phyloP scores from a whole-genome alignment of 2,113 vertebrate genomes.

The Hypocryptadius cinnamomeus region DNA sequence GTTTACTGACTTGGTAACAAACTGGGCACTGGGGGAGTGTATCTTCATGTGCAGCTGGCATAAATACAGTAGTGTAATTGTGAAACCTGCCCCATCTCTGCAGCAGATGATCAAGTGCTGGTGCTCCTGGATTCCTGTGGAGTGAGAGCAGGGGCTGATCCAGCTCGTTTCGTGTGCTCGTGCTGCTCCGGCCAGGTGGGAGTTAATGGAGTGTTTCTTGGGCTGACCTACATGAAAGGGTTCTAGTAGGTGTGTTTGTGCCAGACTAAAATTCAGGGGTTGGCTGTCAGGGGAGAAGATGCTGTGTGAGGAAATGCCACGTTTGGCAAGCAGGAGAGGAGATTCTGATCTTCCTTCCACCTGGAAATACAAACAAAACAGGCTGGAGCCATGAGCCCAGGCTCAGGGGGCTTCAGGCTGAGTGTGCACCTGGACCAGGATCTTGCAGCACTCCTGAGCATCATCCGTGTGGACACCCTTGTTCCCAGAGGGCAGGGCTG shows the following conservation, averaged over 20 bases:
- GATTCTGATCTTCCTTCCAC: neutral
- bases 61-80: neutral
- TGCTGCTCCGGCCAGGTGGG: neutral
- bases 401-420: fast-evolving
- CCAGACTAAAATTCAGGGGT: neutral
- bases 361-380: fast-evolving
- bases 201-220: neutral
- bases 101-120: neutral
- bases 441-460: fast-evolving
- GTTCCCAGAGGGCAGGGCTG: neutral
- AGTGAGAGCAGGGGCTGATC: neutral
- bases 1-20: neutral
- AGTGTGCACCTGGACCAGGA: fast-evolving
- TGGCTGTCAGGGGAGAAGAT: neutral
- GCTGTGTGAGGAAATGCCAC: neutral
- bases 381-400: neutral
- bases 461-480: fast-evolving
- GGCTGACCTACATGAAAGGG: neutral
- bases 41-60: neutral
- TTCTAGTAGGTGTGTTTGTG: neutral
- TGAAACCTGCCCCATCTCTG: neutral
- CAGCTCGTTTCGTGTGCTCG: fast-evolving
- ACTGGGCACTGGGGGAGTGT: fast-evolving
- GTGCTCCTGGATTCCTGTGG: neutral
- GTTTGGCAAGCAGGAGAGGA: neutral